These are phyloP conservation scores for Mythimna vitellina DNA, from an alignment of 2,888 invertebrate species.

Conservation along the genomic window DNA sequence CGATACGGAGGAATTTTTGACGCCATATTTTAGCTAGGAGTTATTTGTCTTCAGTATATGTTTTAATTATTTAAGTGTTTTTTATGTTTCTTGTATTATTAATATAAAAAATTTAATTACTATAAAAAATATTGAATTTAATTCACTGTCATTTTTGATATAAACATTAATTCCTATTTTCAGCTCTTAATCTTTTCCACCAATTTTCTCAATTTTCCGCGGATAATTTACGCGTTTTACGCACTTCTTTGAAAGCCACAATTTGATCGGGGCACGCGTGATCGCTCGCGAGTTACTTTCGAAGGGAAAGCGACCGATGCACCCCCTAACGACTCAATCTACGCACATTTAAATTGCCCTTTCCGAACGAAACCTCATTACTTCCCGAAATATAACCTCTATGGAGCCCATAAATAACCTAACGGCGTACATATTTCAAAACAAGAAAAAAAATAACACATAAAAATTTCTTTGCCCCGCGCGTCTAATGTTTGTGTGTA, in stretches of 20 bases:
- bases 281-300: conserved; percentile 68
- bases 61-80: too few relatives aligned
- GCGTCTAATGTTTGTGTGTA: conserved; percentile 83
- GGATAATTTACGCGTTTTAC: conserved; percentile 57
- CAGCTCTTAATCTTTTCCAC: conserved; percentile 29
- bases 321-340: conserved; percentile 88
- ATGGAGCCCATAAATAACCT: conserved; percentile 89
- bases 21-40: too few relatives aligned
- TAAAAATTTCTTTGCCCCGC: conserved; percentile 88
- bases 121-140: too few relatives aligned
- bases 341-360: conserved; percentile 90
- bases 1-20: too few relatives aligned
- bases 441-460: conserved; percentile 89
- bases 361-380: conserved; percentile 90
- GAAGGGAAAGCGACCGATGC: conserved; percentile 77
- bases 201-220: conserved; percentile 46
- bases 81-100: too few relatives aligned
- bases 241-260: conserved; percentile 66
- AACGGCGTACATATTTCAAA: conserved; percentile 90
- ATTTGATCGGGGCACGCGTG: conserved; percentile 68
- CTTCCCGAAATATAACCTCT: conserved; percentile 90
- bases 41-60: too few relatives aligned
- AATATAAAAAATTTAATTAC: too few relatives aligned
- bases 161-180: background rate
- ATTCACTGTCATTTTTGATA: background rate